These are phyloP conservation scores for Oryctes rhinoceros DNA, from an alignment of 1,140 invertebrate genomes.

Conservation along the genomic window DNA sequence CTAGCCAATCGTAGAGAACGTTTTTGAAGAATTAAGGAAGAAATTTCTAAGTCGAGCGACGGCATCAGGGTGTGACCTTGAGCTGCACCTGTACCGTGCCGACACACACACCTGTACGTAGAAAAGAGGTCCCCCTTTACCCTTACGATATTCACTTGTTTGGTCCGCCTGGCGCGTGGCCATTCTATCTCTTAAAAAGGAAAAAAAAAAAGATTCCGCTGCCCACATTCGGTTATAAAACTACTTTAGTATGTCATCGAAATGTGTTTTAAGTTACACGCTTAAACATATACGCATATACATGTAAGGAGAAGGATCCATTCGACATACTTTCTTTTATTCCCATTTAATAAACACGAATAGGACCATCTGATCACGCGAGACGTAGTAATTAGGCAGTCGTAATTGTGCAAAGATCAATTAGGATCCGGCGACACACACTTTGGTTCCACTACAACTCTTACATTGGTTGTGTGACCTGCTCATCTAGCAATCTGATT, in stretches of 20 bases:
- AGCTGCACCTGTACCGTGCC: slow-evolving; percentile 12
- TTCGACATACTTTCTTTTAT: not conserved
- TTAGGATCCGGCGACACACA: not conserved
- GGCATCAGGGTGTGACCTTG: slow-evolving; percentile 16
- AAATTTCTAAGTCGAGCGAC: not conserved
- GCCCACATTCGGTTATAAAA: slow-evolving; percentile 9
- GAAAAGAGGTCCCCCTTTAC: slow-evolving; percentile 5
- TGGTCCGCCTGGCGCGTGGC: not conserved
- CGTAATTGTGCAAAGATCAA: not conserved
- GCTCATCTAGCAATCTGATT: not conserved
- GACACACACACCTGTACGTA: slow-evolving; percentile 9
- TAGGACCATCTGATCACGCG: not conserved
- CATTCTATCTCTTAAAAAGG: not conserved
- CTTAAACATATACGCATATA: not conserved
- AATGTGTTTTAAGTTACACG: slow-evolving; percentile 10
- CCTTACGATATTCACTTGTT: not conserved
- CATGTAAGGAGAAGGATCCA: not conserved
- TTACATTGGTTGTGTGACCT: not conserved
- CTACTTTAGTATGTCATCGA: slow-evolving; percentile 7
- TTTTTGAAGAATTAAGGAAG: slow-evolving; percentile 22
- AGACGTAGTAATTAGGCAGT: not conserved
- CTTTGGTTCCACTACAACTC: not conserved
- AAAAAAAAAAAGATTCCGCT: not conserved
- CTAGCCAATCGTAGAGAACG: not conserved
- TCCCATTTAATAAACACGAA: not conserved